Base-by-base conservation (phyloP, 1,140 invertebrate genomes). In the Conopomorpha cramerella region DNA sequence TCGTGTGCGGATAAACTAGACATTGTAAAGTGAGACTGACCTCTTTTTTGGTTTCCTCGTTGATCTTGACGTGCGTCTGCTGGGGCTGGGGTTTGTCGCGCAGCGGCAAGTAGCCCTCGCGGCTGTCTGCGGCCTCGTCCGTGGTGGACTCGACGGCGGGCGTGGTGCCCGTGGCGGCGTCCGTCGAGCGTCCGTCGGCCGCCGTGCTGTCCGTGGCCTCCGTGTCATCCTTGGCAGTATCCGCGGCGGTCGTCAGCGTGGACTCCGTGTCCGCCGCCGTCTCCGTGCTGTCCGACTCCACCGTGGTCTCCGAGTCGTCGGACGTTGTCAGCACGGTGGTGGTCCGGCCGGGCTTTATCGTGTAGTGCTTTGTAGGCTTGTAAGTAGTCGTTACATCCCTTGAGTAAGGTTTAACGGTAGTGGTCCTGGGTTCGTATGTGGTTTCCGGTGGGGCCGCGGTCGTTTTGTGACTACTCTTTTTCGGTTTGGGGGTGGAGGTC, bases 41-140 rank as follows among this genome's bases (percentile, higher is more conserved):
- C 74, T 79, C 77, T 71, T 79, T 79, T 46, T 78, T 78, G 18
- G 70, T 77, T 48, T 77, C 64, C 33, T 73, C 70, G 53, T 68
- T 77, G 56, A 77, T 72, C 47, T 77, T 76, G 39, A 77, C 77
- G 51, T 76, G 61, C 8, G 62, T 74, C 42, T 71, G 66, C 41
- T 60, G 63, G 15, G 73, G 66, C 41, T 60, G 63, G 15, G 73
- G 72, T 38, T 74, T 74, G 51, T 78, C 76, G 38, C 67, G 61
- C 34, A 79, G 58, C 18, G 73, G 71, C 34, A 77, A 49, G 33
- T 72, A 77, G 15, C 77, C 77, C 45, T 78, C 74, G 30, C 73
- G 62, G 40, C 67, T 72, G 51, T 77, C 71, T 16, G 64, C 66
- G 3, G 70, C 53, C 30, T 77, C 74, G 10, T 52, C 49, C 19